Evolutionary conservation across 2,797 vertebrate species (phyloP), one percentile per base, ranked within the genome.

Genomic region (Poeciliopsis infans): DNA sequence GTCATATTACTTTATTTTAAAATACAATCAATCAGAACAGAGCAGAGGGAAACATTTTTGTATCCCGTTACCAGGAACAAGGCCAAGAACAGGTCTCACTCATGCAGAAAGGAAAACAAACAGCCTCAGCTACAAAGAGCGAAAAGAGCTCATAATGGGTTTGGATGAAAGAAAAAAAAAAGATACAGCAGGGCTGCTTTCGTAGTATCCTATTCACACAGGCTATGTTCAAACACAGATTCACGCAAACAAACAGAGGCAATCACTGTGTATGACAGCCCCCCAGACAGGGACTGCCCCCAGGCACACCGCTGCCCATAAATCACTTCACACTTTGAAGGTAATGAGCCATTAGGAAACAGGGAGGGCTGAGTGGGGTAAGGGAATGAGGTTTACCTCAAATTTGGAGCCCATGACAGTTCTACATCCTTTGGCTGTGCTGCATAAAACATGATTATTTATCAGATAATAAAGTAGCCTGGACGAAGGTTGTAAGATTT

Each of bases 211-310:
- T 46, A 72, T 45, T 10, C 61, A 74, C 47, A 55, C 70, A 75
- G 28, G 47, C 55, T 2, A 71, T 43, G 72, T 68, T 64, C 79
- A 77, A 81, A 85, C 61, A 78, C 71, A 81, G 59, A 28, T 77
- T 75, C 85, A 81, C 81, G 68, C 55, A 86, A 76, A 86, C 79
- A 88, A 83, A 93, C 49, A 86, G 79, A 76, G 69, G 82, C 83
- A 89, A 89, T 91, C 86, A 86, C 83, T 82, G 77, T 89, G 86
- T 88, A 88, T 91, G 86, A 88, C 86, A 73, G 80, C 74, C 78
- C 77, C 69, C 71, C 69, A 85, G 87, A 92, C 86, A 92, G 88
- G 87, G 93, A 89, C 81, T 83, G 81, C 87, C 90, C 85, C 85
- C 71, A 88, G 59, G 90, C 84, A 78, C 74, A 88, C 77, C 45